Evolutionary conservation across 2,888 invertebrate species (phyloP).

Genomic region (Eupithecia tripunctaria): DNA sequence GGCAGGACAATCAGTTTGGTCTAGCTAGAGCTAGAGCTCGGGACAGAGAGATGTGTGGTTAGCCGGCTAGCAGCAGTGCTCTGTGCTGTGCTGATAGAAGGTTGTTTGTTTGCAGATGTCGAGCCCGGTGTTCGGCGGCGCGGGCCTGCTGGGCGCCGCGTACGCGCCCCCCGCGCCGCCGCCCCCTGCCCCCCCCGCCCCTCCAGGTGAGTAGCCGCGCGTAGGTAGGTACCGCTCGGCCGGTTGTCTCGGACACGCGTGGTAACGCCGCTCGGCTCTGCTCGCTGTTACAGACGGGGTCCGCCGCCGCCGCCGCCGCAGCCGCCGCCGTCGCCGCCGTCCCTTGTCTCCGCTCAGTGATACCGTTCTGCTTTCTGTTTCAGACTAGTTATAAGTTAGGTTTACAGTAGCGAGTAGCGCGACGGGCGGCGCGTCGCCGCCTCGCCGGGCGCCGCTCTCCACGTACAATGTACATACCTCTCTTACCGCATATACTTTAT

Average conservation of each 20-base stretch:
- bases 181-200: constrained; percentile 8
- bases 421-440: constrained; percentile 30
- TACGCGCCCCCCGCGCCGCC: constrained; percentile 40
- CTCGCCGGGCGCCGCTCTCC: constrained; percentile 31
- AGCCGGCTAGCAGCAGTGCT: too few species aligned
- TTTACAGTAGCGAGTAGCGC: constrained; percentile 52
- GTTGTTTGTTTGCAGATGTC: constrained; percentile 30
- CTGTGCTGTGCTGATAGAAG: too few species aligned
- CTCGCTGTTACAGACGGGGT: constrained; percentile 54
- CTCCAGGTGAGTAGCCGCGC: not conserved
- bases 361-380: constrained; percentile 83
- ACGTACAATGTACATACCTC: constrained; percentile 71
- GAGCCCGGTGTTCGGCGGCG: constrained; percentile 33
- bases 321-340: constrained; percentile 50
- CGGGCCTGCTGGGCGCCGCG: constrained; percentile 21
- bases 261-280: constrained; percentile 48
- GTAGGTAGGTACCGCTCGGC: not conserved
- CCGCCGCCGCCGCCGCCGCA: constrained; percentile 39
- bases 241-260: constrained; percentile 42
- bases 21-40: too few species aligned
- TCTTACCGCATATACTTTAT: constrained; percentile 59
- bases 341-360: constrained; percentile 75
- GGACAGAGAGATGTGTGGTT: too few species aligned
- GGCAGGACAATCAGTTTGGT: too few species aligned
- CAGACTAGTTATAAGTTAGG: constrained; percentile 83